Evolutionary conservation across 2,113 vertebrate genomes (phyloP).

Genomic region (Coptodon bakossiorum): DNA sequence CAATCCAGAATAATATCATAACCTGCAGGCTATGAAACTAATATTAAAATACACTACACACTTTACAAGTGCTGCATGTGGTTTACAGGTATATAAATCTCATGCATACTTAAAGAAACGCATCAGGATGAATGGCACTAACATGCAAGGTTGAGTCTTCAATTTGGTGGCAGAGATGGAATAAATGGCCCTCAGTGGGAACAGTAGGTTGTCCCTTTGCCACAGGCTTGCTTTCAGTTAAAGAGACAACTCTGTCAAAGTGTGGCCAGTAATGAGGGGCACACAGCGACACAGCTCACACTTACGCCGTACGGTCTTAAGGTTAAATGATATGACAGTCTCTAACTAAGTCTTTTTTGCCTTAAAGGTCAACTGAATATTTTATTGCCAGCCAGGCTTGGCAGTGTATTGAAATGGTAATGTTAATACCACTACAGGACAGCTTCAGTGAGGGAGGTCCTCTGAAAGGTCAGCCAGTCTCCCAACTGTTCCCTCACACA

Average conservation of each 20-base stretch:
- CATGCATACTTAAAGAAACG: neutral
- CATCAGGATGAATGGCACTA: constrained; percentile 45
- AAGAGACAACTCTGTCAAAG: constrained; percentile 51
- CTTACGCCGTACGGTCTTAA: constrained; percentile 60
- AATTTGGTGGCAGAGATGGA: constrained; percentile 22
- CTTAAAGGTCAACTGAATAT: constrained; percentile 77
- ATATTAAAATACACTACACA: neutral
- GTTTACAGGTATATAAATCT: neutral
- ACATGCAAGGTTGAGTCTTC: constrained; percentile 46
- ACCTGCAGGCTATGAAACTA: neutral
- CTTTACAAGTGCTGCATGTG: neutral
- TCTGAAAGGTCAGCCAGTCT: constrained; percentile 68
- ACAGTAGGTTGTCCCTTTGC: constrained; percentile 39
- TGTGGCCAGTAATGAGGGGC: constrained; percentile 68
- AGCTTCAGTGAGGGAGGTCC: constrained; percentile 61
- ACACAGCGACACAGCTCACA: constrained; percentile 44
- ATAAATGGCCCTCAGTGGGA: constrained; percentile 38
- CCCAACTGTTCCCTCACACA: constrained; percentile 13
- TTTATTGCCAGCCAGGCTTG: constrained; percentile 64
- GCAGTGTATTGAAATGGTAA: constrained; percentile 77
- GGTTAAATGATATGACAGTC: constrained; percentile 77
- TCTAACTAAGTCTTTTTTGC: constrained; percentile 71
- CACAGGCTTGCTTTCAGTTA: constrained; percentile 52
- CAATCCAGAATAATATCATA: accelerated
- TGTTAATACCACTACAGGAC: constrained; percentile 72